Evolutionary conservation across 2,113 vertebrate genomes (phyloP), one percentile per base, ranked within the genome.

Genomic region (Silurus glanis): DNA sequence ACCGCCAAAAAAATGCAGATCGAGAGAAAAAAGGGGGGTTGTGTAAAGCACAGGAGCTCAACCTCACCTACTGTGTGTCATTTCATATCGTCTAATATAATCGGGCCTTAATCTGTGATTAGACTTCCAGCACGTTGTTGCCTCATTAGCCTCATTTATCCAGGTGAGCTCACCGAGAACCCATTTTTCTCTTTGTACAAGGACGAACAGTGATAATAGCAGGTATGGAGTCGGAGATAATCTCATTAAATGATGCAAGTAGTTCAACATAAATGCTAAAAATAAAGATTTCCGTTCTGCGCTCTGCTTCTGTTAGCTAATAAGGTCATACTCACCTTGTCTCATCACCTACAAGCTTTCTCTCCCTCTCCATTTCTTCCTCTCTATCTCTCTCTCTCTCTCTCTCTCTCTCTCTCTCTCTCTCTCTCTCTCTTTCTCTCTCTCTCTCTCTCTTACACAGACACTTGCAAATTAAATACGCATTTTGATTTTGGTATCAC

Each of bases 321-420:
- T 86, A 82, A 86, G 79, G 79, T 82, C 69, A 86, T 61, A 71
- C 25, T 86, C 78, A 86, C 85, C 80, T 82, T 86, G 79, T 72
- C 85, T 86, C n/a, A 62, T 85, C 87, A 84, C 25, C 86, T 61
- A 45, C 82, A 80, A 87, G 45, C 47, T 64, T 37, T 90, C 85
- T 91, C 85, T 84, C 49, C 82, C 58, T 71, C 89, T 90, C 89
- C 49, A 87, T 86, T 86, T 71, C 85, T 91, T 86, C 53, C 51
- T 16, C 45, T 23, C 14, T 37, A 25, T 28, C 66, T 37, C 66
- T 59, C 13, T 59, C 17, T 80, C 89, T 90, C 89, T 55, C 88
- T 85, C 86, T 64, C 84, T 91, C 86, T 61, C 61, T 64, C 21
- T 64, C 5, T 85, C 86, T 64, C 84, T 91, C 86, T 61, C 61